Conservation (phyloP, 2,113 vertebrate species). For the Cyanocitta stelleri region DNA sequence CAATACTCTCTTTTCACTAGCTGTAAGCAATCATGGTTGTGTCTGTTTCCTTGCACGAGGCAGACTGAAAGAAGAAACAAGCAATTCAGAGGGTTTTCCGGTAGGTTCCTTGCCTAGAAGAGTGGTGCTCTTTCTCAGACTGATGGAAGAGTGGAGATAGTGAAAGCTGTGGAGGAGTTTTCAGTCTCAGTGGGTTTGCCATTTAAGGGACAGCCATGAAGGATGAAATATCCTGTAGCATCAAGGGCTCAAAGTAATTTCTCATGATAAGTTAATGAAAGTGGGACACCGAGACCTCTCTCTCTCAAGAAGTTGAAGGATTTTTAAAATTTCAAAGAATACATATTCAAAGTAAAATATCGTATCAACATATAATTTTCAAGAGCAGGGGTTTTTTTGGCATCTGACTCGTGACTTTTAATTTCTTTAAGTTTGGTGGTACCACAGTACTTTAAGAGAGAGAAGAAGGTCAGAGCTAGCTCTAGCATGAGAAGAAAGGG, state of each 20-base stretch:
- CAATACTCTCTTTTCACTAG: background rate
- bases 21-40: background rate
- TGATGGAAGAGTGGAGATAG: background rate
- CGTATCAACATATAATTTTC: background rate
- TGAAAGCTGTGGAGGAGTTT: background rate
- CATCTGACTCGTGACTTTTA: background rate
- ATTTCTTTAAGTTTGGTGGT: background rate
- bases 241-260: background rate
- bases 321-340: background rate
- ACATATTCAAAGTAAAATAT: background rate
- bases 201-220: background rate
- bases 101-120: background rate
- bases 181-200: background rate
- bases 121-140: background rate
- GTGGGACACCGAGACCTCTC: background rate
- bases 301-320: background rate
- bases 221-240: background rate
- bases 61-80: background rate
- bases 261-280: background rate
- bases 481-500: background rate
- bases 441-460: background rate
- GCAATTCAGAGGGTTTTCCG: background rate
- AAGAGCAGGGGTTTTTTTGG: background rate
- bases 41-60: background rate
- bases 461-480: background rate